Evolutionary conservation across 2,113 vertebrate genomes (phyloP).

Genomic region (Muscicapa adusta): DNA sequence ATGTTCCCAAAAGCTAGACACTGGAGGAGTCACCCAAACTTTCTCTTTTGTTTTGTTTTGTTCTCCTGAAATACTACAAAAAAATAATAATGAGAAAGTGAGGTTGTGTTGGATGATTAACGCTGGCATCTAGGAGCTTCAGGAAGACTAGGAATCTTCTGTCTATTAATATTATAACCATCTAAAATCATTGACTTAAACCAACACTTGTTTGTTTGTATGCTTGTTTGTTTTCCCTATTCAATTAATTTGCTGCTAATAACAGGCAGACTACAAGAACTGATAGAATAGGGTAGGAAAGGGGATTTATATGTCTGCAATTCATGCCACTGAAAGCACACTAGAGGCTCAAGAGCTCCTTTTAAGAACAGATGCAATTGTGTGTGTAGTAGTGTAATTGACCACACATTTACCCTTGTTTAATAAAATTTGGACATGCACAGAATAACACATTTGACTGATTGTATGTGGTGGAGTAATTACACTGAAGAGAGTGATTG

Average conservation of each 20-base stretch:
- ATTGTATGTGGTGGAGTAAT: slow-evolving; percentile 20
- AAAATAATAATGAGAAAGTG: neutral
- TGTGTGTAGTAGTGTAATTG: neutral
- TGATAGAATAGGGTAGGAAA: neutral
- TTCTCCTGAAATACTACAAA: neutral
- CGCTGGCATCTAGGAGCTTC: neutral
- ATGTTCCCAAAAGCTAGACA: neutral
- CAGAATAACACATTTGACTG: slow-evolving; percentile 11
- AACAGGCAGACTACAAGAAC: neutral
- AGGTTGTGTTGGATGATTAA: neutral
- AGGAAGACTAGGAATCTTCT: neutral
- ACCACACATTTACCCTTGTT: slow-evolving; percentile 37
- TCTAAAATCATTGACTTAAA: neutral
- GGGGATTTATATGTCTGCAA: neutral
- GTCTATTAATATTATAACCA: neutral
- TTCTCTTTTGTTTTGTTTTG: neutral
- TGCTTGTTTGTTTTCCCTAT: neutral
- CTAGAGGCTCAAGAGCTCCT: neutral
- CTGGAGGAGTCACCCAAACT: neutral
- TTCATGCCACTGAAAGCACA: slow-evolving; percentile 9
- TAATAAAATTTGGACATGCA: slow-evolving; percentile 32
- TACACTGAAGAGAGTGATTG: slow-evolving; percentile 36
- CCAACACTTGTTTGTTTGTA: neutral
- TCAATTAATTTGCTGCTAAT: neutral
- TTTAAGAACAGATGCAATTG: slow-evolving; percentile 6